phyloP scores from a whole-genome alignment of 2,113 vertebrate genomes.

The Chionomys nivalis region DNA sequence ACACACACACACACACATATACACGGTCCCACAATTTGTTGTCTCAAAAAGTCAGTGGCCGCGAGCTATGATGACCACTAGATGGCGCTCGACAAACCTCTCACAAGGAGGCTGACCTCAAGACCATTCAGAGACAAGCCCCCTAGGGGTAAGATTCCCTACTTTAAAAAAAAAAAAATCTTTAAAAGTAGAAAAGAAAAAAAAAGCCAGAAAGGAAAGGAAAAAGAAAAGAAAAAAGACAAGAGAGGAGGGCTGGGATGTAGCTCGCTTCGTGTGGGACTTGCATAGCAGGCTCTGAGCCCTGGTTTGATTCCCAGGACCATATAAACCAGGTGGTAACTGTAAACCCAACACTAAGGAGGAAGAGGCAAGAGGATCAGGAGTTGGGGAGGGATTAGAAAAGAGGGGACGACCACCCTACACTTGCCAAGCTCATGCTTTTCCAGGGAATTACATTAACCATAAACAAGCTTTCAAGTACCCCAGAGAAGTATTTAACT shows the following conservation, averaged over 20 bases:
- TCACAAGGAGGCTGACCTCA: background rate
- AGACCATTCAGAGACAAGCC: background rate
- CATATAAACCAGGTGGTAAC: background rate
- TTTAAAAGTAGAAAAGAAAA: background rate
- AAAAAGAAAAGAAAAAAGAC: background rate
- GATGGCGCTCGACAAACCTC: background rate
- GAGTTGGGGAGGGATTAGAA: background rate
- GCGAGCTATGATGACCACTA: constrained; percentile 44
- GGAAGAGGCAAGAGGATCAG: background rate
- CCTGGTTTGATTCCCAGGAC: background rate
- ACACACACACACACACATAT: background rate
- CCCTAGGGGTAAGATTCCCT: background rate
- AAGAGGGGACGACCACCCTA: background rate
- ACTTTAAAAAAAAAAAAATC: background rate
- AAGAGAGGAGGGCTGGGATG: background rate
- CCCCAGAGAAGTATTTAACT: background rate
- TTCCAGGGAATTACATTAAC: background rate
- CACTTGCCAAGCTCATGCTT: background rate
- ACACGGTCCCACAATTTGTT: background rate
- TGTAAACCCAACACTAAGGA: background rate
- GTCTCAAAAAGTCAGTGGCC: background rate
- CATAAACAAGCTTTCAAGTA: background rate
- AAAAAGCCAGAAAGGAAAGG: background rate
- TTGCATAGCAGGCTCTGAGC: no score
- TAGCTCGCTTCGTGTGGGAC: background rate